Conservation (phyloP, 2,888 invertebrate species). For the Callyntrura sp. region DNA sequence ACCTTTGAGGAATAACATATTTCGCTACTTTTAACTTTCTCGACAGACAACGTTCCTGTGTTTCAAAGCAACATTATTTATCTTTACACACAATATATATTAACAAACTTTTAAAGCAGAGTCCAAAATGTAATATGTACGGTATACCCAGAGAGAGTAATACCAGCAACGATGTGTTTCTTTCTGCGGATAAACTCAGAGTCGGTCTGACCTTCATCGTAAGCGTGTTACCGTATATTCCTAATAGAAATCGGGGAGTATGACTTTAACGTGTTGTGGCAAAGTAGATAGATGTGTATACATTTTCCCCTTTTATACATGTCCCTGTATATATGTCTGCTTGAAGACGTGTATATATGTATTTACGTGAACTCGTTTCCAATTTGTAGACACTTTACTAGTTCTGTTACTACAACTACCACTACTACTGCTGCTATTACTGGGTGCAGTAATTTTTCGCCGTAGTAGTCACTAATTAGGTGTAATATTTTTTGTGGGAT, state of each 20-base stretch:
- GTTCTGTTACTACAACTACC: not conserved
- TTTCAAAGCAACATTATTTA: not conserved
- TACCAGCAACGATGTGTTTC: not conserved
- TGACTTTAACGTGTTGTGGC: not conserved
- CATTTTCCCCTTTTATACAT: not conserved
- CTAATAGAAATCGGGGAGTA: not conserved
- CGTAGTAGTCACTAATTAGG: not conserved
- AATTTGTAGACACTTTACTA: not conserved
- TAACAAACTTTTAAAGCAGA: not conserved
- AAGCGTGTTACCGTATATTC: not conserved
- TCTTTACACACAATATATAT: conserved; percentile 16
- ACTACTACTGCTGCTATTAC: no score
- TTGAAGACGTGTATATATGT: not conserved
- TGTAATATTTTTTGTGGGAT: not conserved
- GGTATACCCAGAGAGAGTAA: not conserved
- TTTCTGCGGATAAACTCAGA: not conserved
- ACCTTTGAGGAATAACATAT: not conserved
- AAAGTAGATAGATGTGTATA: not conserved
- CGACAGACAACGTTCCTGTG: not conserved
- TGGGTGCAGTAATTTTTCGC: not conserved
- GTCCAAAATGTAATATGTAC: no score
- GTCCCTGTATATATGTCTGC: not conserved
- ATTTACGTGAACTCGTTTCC: conserved; percentile 18
- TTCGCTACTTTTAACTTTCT: conserved; percentile 13
- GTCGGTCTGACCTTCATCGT: conserved; percentile 49